These are phyloP conservation scores for Vanacampus margaritifer DNA, from an alignment of 2,113 vertebrate genomes.

Conservation along the genomic window DNA sequence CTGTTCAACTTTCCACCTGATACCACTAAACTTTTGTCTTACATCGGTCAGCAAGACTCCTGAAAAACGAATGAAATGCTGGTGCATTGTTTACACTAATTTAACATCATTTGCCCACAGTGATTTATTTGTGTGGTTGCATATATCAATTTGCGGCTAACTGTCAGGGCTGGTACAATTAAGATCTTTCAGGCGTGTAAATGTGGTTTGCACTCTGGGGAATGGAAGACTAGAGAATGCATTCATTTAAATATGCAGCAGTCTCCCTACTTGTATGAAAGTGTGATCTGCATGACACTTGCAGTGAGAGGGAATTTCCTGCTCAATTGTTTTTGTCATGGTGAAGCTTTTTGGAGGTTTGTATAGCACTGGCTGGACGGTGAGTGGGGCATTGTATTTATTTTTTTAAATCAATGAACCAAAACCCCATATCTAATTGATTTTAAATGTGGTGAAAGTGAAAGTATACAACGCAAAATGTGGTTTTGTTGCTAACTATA, in stretches of 20 bases:
- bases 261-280: background rate
- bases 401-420: too few species aligned
- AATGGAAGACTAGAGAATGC: background rate
- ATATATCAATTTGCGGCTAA: conserved; percentile 26
- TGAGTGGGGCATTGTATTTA: background rate
- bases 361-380: background rate
- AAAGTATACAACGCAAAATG: too few species aligned
- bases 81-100: conserved; percentile 19
- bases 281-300: background rate
- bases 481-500: too few species aligned
- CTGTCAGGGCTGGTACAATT: conserved; percentile 12
- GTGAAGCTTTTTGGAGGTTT: background rate
- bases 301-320: background rate
- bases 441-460: too few species aligned
- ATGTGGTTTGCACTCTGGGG: conserved; percentile 16
- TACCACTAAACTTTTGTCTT: conserved; percentile 18
- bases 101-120: conserved; percentile 21
- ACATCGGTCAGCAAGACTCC: conserved; percentile 13
- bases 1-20: conserved; percentile 8
- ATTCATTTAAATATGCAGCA: background rate
- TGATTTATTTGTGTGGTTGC: conserved; percentile 23
- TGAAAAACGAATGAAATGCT: conserved; percentile 13
- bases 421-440: too few species aligned
- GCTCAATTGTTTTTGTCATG: background rate
- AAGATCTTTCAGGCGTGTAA: conserved; percentile 16